Evolutionary conservation across 2,888 invertebrate species (phyloP).

Genomic region (Apantesis nais): DNA sequence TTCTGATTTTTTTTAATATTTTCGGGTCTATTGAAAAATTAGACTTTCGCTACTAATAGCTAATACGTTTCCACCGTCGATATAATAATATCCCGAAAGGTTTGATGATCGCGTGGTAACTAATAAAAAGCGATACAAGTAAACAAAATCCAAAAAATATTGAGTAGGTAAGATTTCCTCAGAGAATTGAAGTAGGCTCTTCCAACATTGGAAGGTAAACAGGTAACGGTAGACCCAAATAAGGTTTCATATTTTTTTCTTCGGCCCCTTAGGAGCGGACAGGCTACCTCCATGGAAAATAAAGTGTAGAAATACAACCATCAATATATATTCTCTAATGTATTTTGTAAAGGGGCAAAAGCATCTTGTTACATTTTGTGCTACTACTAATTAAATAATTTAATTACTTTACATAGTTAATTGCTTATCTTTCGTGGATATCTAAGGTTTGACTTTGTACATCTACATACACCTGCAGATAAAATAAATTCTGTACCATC

Average conservation of each 20-base stretch:
- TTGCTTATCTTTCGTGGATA: not conserved
- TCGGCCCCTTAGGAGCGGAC: not conserved
- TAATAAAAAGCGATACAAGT: slow-evolving; percentile 62
- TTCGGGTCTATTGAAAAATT: too few relatives aligned
- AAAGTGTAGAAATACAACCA: not conserved
- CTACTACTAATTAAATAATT: not conserved
- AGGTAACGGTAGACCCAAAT: not conserved
- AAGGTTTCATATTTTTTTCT: slow-evolving; percentile 1
- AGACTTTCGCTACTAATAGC: too few relatives aligned
- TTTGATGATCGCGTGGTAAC: slow-evolving; percentile 47
- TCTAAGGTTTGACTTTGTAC: not conserved
- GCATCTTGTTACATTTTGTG: not conserved
- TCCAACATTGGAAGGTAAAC: slow-evolving; percentile 75
- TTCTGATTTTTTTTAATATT: too few relatives aligned
- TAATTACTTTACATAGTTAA: not conserved
- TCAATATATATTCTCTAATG: not conserved
- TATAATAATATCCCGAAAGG: slow-evolving; percentile 33
- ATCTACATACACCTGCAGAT: not conserved
- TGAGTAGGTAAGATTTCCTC: slow-evolving; percentile 70
- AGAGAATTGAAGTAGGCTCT: slow-evolving; percentile 69
- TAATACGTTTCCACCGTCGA: not conserved
- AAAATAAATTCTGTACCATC: too few relatives aligned
- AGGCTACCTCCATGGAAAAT: not conserved
- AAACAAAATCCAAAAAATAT: slow-evolving; percentile 68
- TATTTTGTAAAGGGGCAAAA: not conserved